Percentiles rank a stretch among this genome's conserved stretches.
These are phyloP conservation scores for Listronotus bonariensis DNA, from an alignment of 1,140 invertebrate species.

Conservation along the genomic window DNA sequence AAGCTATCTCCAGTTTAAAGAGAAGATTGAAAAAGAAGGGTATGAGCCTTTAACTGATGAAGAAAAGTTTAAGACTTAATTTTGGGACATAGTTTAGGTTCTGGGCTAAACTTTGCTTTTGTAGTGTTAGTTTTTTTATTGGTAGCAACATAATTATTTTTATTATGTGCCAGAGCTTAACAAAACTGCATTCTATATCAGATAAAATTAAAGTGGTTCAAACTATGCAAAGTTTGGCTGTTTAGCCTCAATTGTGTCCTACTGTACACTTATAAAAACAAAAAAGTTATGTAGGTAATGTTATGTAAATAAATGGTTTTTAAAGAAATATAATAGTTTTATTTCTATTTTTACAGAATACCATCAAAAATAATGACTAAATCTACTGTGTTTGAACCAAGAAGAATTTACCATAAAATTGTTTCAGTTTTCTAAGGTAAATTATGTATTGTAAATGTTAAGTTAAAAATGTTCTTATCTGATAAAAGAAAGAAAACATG, in stretches of 20 bases:
- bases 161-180: no score
- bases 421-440: constrained; percentile 22
- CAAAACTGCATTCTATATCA: no score
- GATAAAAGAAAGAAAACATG: not conserved
- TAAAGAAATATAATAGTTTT: constrained; percentile 19
- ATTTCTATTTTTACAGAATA: constrained; percentile 49
- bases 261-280: not conserved
- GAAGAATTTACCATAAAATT: constrained; percentile 47
- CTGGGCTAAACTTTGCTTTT: not conserved
- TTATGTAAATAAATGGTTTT: constrained; percentile 19
- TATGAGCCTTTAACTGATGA: constrained; percentile 70
- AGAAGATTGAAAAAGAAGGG: constrained; percentile 83
- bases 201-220: no score
- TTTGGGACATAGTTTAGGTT: constrained; percentile 16
- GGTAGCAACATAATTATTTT: not conserved
- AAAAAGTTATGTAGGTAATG: constrained; percentile 1
- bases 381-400: constrained; percentile 38
- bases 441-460: not conserved
- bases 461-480: no score
- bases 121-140: not conserved
- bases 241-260: constrained; percentile 5
- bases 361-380: constrained; percentile 42
- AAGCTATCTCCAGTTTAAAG: constrained; percentile 86
- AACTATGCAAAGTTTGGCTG: not conserved
- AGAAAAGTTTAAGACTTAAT: constrained; percentile 22